Percentiles rank a stretch among this genome's conserved stretches.
Evolutionary conservation across 1,140 invertebrate genomes (phyloP).

Genomic region (Adelges cooleyi): DNA sequence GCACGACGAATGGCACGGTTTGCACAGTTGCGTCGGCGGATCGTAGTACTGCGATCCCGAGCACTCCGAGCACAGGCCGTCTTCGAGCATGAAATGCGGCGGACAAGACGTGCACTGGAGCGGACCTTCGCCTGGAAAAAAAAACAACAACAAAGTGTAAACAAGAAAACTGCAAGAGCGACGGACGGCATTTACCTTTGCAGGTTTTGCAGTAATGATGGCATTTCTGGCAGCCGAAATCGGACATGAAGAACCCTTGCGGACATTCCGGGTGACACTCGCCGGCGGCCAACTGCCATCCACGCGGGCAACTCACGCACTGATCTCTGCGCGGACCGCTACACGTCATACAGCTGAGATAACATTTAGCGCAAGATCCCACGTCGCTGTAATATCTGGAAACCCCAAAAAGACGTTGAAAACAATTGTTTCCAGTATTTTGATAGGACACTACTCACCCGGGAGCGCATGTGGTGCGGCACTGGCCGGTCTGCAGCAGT

Average conservation of each 20-base stretch:
- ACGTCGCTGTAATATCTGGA: slow-evolving; percentile 69
- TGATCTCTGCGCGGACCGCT: slow-evolving; percentile 63
- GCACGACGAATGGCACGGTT: slow-evolving; percentile 55
- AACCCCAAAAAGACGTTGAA: slow-evolving; percentile 1
- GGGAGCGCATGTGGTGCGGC: slow-evolving; percentile 53
- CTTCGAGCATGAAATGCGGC: slow-evolving; percentile 56
- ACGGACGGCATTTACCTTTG: slow-evolving; percentile 45
- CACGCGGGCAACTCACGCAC: slow-evolving; percentile 65
- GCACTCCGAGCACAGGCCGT: slow-evolving; percentile 60
- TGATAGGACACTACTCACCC: slow-evolving; percentile 32
- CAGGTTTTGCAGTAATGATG: slow-evolving; percentile 73
- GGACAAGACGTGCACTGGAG: slow-evolving; percentile 60
- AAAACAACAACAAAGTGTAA: neutral
- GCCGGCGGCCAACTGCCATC: slow-evolving; percentile 63
- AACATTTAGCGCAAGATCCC: slow-evolving; percentile 66
- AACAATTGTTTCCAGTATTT: neutral
- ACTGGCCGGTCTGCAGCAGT: slow-evolving; percentile 62
- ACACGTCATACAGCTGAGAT: slow-evolving; percentile 71
- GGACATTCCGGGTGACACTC: slow-evolving; percentile 74
- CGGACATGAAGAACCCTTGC: slow-evolving; percentile 65
- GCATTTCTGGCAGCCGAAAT: slow-evolving; percentile 68
- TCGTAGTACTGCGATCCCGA: slow-evolving; percentile 61
- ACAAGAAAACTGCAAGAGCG: neutral
- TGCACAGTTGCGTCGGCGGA: slow-evolving; percentile 51
- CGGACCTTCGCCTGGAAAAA: slow-evolving; percentile 50